phyloP scores from a whole-genome alignment of 37 sponge, comb jelly and placozoan species.

The Eunapius fragilis region DNA sequence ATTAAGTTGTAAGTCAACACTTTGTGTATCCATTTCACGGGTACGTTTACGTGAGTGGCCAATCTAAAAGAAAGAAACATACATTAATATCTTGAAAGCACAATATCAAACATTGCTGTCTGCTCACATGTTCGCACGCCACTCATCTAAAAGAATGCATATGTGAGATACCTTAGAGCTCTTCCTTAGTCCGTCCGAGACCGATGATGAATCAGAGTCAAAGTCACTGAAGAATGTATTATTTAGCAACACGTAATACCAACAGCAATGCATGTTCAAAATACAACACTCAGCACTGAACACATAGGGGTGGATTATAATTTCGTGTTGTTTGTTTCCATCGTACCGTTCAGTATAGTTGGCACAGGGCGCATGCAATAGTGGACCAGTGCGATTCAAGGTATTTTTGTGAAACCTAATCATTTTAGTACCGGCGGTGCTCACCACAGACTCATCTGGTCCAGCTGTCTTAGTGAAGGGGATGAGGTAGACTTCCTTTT shows the following conservation, averaged over 20 bases:
- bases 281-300: not conserved
- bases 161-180: not conserved
- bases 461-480: conserved; percentile 47
- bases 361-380: not conserved
- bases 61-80: not conserved
- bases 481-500: conserved; percentile 34
- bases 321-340: too few species aligned
- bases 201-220: not conserved
- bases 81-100: too few species aligned
- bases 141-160: too few species aligned
- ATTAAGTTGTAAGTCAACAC: conserved; percentile 1
- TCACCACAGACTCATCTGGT: conserved; percentile 68
- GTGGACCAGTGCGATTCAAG: not conserved
- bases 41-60: not conserved
- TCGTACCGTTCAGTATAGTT: not conserved
- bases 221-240: not conserved
- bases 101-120: too few species aligned
- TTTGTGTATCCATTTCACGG: not conserved
- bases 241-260: not conserved
- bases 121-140: too few species aligned
- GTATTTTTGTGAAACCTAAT: too few species aligned
- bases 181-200: not conserved
- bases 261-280: not conserved
- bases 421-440: not conserved
- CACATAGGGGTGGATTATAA: not conserved